These are phyloP conservation scores for Sialis fuliginosa DNA, from an alignment of 2,888 invertebrate genomes.

Conservation along the genomic window DNA sequence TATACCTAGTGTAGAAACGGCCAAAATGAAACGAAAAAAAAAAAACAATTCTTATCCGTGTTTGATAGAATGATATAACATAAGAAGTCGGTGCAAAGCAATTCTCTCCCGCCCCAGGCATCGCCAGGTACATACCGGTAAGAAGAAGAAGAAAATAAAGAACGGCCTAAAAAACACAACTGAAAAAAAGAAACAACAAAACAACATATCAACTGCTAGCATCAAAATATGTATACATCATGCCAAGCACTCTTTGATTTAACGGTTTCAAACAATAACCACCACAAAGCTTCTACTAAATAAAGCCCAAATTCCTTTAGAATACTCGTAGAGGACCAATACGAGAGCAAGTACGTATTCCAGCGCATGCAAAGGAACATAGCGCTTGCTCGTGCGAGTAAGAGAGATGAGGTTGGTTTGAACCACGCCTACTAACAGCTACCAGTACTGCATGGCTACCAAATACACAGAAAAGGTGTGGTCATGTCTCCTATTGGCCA, in stretches of 20 bases:
- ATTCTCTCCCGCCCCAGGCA: too few species aligned
- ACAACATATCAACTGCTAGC: constrained; percentile 1
- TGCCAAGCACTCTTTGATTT: neutral
- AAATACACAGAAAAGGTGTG: neutral
- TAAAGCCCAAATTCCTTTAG: neutral
- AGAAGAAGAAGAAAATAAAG: neutral
- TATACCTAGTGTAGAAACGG: too few species aligned
- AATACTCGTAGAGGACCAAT: neutral
- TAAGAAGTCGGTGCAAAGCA: too few species aligned
- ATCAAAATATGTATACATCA: constrained; percentile 3
- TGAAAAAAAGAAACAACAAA: neutral
- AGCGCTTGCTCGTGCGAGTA: neutral
- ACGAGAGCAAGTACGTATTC: neutral
- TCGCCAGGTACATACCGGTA: neutral
- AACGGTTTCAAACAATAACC: neutral
- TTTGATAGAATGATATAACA: too few species aligned
- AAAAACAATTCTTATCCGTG: too few species aligned
- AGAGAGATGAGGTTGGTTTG: neutral
- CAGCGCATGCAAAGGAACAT: neutral
- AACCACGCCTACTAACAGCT: neutral
- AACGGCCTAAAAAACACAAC: too few species aligned
- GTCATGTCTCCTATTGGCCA: constrained; percentile 3
- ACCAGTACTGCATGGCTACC: constrained; percentile 3
- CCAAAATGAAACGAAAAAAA: too few species aligned
- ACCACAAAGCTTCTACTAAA: neutral